Base-by-base conservation (phyloP, 2,888 invertebrate genomes). In the Drosophila maculinotata region DNA sequence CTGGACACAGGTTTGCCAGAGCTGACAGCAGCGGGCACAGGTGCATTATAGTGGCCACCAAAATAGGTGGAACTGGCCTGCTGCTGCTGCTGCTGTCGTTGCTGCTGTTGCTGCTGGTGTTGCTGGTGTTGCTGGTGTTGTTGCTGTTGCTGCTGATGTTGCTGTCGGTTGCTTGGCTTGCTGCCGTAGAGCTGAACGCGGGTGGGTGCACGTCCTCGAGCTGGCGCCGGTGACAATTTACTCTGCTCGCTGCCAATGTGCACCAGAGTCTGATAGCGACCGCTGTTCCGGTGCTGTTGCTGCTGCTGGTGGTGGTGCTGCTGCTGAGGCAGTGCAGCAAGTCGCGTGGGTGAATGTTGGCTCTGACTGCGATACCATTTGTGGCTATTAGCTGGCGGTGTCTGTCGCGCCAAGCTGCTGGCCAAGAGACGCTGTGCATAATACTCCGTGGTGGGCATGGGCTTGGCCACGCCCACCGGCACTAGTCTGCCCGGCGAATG, bases 401-500 rank as follows among this genome's bases (percentile, higher is more conserved):
- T 10, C 15, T 65, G 57, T 1, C 66, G 20, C 1, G 67, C 54
- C 49, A 35, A 1, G 26, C 68, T 75, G 30, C 44, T 77, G n/a
- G 87, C 87, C 45, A 82, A 14, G 17, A 82, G 41, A 3, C 88
- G 71, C 26, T 89, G 79, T 0, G 74, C 74, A 15, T 75, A 76
- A 12, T 81, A 73, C 44, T 87, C 81, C 2, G 83, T 83, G 1
- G 89, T 88, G 1, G 85, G 90, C 88, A 91, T 91, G 8, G 91
- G 91, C 47, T 91, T 91, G 28, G 91, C 91, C 52, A 91, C 91
- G 8, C 91, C 91, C 28, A 91, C 89, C 1, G 91, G 91, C 28
- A 91, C 91, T 28, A 91, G 69, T 12, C 91, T 79, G 0, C 90
- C 88, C 0, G 91, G 91, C 30, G 90, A 80, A 47, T 90, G 89